These are phyloP conservation scores for Neoniphon sammara DNA, from an alignment of 2,797 vertebrate species.

Conservation along the genomic window DNA sequence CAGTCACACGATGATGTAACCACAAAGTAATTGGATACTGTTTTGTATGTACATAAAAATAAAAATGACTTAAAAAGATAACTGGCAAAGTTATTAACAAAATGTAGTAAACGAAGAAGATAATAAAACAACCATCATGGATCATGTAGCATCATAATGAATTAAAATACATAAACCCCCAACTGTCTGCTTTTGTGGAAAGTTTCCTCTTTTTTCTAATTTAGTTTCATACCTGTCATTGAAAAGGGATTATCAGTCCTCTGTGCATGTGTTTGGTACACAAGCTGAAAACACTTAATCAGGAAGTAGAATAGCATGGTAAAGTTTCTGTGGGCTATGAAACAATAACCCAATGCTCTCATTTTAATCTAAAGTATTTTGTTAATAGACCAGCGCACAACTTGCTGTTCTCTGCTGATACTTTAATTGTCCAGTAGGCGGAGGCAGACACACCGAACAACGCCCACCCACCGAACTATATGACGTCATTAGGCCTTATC, in stretches of 20 bases:
- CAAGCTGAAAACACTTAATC: background rate
- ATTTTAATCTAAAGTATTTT: too few species aligned
- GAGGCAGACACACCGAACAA: conserved; percentile 2
- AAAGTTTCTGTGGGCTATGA: too few species aligned
- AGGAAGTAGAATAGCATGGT: background rate
- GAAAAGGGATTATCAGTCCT: background rate
- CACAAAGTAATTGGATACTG: conserved; percentile 73
- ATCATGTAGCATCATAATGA: conserved; percentile 75
- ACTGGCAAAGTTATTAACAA: conserved; percentile 72
- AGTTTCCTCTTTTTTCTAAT: conserved; percentile 1
- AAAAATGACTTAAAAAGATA: conserved; percentile 59
- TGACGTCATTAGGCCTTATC: conserved; percentile 76
- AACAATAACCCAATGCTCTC: too few species aligned
- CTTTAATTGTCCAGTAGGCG: conserved; percentile 3
- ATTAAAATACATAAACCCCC: conserved; percentile 74
- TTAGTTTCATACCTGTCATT: background rate
- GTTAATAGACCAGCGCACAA: too few species aligned
- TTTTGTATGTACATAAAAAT: conserved; percentile 79
- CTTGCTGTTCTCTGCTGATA: too few species aligned
- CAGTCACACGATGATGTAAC: conserved; percentile 66
- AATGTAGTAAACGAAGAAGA: conserved; percentile 66
- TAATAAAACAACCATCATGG: conserved; percentile 60
- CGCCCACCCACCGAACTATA: conserved; percentile 3
- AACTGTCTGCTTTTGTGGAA: conserved; percentile 58
- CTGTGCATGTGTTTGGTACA: background rate